A percentile compares a stretch with the other conserved stretches of the same genome.
These are phyloP conservation scores for Colinus virginianus DNA, from an alignment of 2,113 vertebrate species.

Conservation along the genomic window DNA sequence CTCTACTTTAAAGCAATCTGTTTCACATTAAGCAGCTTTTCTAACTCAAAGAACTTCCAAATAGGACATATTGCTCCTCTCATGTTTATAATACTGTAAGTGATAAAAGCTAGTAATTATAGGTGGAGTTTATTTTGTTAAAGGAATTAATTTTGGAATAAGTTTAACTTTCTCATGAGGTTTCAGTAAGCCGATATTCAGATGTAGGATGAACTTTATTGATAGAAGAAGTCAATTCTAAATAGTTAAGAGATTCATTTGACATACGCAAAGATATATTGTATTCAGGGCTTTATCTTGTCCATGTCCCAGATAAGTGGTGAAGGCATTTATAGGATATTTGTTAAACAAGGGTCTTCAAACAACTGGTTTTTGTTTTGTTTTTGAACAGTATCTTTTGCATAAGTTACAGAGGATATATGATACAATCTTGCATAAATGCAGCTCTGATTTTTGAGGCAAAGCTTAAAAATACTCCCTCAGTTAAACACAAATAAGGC, in stretches of 20 bases:
- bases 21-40: not conserved
- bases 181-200: not conserved
- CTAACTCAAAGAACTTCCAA: not conserved
- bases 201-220: not conserved
- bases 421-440: not conserved
- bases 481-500: not conserved
- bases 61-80: not conserved
- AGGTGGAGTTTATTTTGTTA: not conserved
- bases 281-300: not conserved
- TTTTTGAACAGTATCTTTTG: not conserved
- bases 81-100: not conserved
- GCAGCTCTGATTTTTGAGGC: not conserved
- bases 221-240: not conserved
- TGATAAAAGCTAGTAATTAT: not conserved
- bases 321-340: too few relatives aligned
- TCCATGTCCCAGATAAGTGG: not conserved
- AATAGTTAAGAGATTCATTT: not conserved
- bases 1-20: not conserved
- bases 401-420: not conserved
- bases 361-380: fast-evolving
- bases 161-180: not conserved
- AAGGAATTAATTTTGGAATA: not conserved
- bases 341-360: not conserved
- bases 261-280: not conserved
- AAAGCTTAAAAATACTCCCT: not conserved